These are phyloP conservation scores for Caenorhabditis drosophilae DNA, from an alignment of 2,888 invertebrate species.

Conservation along the genomic window DNA sequence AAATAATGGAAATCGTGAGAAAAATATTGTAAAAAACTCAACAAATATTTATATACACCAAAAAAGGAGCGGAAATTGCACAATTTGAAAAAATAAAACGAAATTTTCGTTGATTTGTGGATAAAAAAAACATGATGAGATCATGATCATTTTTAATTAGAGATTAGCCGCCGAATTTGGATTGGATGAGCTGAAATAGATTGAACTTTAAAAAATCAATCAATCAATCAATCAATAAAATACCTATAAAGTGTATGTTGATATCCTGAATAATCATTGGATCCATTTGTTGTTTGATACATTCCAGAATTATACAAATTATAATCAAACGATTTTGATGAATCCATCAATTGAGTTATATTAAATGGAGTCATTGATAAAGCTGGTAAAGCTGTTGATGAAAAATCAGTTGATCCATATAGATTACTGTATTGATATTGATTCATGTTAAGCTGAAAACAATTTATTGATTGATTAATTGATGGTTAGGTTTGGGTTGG, in stretches of 20 bases:
- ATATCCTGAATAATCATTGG: constrained; percentile 40
- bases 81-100: too few species aligned
- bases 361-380: constrained; percentile 14
- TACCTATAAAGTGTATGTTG: constrained; percentile 48
- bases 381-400: constrained; percentile 13
- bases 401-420: constrained; percentile 22
- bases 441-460: constrained; percentile 21
- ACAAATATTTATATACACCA: too few species aligned
- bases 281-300: constrained; percentile 4
- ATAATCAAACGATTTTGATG: constrained; percentile 6
- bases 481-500: background rate
- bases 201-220: background rate
- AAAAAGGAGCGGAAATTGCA: too few species aligned
- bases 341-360: constrained; percentile 7
- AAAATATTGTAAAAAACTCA: too few species aligned
- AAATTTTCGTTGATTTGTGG: too few species aligned
- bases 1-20: too few species aligned
- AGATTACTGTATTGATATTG: constrained; percentile 19
- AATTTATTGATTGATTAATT: too few species aligned
- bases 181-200: constrained; percentile 57
- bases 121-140: too few species aligned
- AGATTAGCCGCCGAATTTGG: constrained; percentile 60
- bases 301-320: constrained; percentile 2
- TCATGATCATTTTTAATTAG: too few species aligned
- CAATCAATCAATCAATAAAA: background rate